Evolutionary conservation across 2,113 vertebrate species (phyloP).

Genomic region (Notothenia rossii): DNA sequence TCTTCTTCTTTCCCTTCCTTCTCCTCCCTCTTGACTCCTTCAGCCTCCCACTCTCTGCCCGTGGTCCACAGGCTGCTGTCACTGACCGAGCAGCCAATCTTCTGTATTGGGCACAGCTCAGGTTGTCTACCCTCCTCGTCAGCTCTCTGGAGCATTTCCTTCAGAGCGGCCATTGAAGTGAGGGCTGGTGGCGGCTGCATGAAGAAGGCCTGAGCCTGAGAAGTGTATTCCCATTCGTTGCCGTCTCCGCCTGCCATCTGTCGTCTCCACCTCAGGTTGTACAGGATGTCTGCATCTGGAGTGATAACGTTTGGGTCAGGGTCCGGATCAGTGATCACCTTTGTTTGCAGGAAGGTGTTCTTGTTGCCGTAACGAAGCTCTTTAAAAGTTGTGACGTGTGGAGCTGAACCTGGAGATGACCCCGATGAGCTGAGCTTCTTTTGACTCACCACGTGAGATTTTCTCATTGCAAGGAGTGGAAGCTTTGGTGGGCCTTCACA

Average conservation of each 20-base stretch:
- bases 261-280: constrained; percentile 84
- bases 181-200: constrained; percentile 80
- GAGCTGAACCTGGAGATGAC: constrained; percentile 61
- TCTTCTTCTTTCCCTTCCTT: constrained; percentile 56
- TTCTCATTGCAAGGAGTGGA: constrained; percentile 66
- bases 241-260: constrained; percentile 75
- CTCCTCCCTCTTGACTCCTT: constrained; percentile 49
- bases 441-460: constrained; percentile 33
- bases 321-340: constrained; percentile 75
- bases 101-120: constrained; percentile 66
- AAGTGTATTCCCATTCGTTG: constrained; percentile 82
- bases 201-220: constrained; percentile 80
- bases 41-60: constrained; percentile 64
- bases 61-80: constrained; percentile 73
- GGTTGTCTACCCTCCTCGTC: constrained; percentile 77
- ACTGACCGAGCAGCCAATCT: constrained; percentile 72
- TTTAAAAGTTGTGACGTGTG: constrained; percentile 93
- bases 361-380: constrained; percentile 90
- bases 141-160: constrained; percentile 88
- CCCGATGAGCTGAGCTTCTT: constrained; percentile 48
- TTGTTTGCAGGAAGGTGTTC: constrained; percentile 70
- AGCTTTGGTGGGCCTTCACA: constrained; percentile 80
- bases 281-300: constrained; percentile 84
- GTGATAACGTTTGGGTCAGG: constrained; percentile 82
- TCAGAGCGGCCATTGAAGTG: constrained; percentile 84